Percentiles rank a stretch among this genome's conserved stretches.
phyloP scores from a whole-genome alignment of 2,113 vertebrate species.

The Anthoscopus minutus region DNA sequence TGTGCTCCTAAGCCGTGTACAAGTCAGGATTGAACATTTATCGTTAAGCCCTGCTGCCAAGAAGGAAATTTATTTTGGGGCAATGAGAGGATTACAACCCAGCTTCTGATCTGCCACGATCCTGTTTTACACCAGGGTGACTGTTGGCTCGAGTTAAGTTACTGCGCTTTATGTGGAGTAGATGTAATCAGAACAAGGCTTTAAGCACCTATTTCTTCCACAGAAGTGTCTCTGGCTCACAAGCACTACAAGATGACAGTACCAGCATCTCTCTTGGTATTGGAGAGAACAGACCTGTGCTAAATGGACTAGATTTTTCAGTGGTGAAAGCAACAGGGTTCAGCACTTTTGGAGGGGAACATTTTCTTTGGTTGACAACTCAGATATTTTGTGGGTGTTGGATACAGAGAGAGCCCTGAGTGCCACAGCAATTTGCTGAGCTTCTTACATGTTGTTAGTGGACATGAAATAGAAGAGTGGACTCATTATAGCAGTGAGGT shows the following conservation, averaged over 20 bases:
- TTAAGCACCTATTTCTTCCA: constrained; percentile 14
- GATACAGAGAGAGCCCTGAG: background rate
- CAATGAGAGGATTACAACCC: constrained; percentile 35
- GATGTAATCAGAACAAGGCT: constrained; percentile 19
- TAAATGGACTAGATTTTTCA: background rate
- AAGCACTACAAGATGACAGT: background rate
- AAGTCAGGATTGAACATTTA: background rate
- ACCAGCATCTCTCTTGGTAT: rapidly evolving
- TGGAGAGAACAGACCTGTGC: background rate
- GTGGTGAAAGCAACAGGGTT: background rate
- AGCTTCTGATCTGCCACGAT: constrained; percentile 17
- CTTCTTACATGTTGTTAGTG: no score
- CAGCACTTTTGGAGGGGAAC: background rate
- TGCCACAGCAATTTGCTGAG: background rate
- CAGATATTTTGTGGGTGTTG: background rate
- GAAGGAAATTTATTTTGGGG: constrained; percentile 11
- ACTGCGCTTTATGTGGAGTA: background rate
- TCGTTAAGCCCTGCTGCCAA: background rate
- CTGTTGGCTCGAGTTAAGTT: background rate
- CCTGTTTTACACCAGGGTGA: background rate
- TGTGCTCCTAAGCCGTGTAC: rapidly evolving
- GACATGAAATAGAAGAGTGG: no score
- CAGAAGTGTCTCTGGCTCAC: background rate
- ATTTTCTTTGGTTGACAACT: background rate
- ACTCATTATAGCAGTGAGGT: no score